Percentiles rank a stretch among this genome's conserved stretches.
These are phyloP conservation scores for Australoheros scitulus DNA, from an alignment of 2,113 vertebrate genomes.

Conservation along the genomic window DNA sequence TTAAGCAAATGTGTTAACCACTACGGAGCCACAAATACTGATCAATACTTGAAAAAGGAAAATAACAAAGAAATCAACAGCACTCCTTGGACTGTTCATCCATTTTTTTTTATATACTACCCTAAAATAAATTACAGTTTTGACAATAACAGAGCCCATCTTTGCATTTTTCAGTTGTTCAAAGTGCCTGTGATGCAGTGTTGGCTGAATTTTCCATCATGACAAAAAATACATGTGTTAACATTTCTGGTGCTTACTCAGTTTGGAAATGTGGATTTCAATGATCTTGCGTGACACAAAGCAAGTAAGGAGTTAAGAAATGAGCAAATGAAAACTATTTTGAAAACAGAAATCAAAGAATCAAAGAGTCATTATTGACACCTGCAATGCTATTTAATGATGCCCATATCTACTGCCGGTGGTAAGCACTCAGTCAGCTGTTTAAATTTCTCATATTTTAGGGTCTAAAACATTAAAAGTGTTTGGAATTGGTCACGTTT, in stretches of 20 bases:
- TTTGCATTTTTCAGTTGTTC: neutral
- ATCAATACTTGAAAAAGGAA: too few species aligned
- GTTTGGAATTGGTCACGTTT: too few species aligned
- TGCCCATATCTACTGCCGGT: neutral
- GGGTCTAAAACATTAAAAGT: too few species aligned
- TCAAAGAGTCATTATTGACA: neutral
- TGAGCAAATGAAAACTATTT: neutral
- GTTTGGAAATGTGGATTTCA: neutral
- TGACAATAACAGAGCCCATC: neutral
- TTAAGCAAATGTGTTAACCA: neutral
- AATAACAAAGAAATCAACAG: too few species aligned
- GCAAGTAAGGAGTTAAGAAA: neutral
- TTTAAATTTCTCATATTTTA: too few species aligned
- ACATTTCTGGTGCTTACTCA: neutral
- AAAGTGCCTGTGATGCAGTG: rapidly evolving
- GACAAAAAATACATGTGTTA: neutral
- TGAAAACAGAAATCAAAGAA: neutral
- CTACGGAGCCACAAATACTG: neutral
- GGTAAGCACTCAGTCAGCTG: too few species aligned
- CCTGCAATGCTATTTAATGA: neutral
- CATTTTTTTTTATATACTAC: neutral
- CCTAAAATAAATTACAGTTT: neutral
- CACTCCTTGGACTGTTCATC: neutral
- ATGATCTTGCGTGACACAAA: neutral
- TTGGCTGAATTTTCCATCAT: neutral